Conservation (phyloP, 92 coral and sea anemone species). For the Heteractis magnifica region DNA sequence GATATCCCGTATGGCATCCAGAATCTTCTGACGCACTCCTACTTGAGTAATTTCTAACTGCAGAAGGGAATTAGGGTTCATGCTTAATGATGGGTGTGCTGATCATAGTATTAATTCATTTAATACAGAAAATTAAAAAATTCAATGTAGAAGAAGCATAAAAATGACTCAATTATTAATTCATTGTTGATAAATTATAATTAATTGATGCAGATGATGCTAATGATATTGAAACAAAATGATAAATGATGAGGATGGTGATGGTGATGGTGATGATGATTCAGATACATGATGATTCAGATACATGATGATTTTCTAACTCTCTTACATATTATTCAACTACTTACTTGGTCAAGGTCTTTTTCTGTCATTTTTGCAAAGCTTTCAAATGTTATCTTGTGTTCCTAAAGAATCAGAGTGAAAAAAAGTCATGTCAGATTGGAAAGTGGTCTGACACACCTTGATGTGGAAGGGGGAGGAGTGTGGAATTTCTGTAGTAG, state of each 20-base stretch:
- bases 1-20: conserved; percentile 80
- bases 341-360: conserved; percentile 78
- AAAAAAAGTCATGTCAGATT: background rate
- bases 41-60: conserved; percentile 92
- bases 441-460: background rate
- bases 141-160: too few species aligned
- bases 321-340: background rate
- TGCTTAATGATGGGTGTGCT: background rate
- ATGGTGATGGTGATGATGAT: background rate
- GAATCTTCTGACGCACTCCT: conserved; percentile 89
- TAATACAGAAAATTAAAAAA: too few species aligned
- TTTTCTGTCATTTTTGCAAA: conserved; percentile 75
- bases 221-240: background rate
- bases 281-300: background rate
- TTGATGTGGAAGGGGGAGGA: background rate
- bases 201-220: background rate
- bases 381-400: conserved; percentile 81
- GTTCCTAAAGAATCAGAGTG: conserved; percentile 56
- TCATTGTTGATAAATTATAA: too few species aligned
- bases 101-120: too few species aligned
- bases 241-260: background rate
- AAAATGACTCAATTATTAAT: too few species aligned
- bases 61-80: background rate
- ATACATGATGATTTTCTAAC: background rate
- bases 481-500: too few species aligned